Base-by-base conservation (phyloP, 2,888 invertebrate species). In the Falcaria lacertinaria region DNA sequence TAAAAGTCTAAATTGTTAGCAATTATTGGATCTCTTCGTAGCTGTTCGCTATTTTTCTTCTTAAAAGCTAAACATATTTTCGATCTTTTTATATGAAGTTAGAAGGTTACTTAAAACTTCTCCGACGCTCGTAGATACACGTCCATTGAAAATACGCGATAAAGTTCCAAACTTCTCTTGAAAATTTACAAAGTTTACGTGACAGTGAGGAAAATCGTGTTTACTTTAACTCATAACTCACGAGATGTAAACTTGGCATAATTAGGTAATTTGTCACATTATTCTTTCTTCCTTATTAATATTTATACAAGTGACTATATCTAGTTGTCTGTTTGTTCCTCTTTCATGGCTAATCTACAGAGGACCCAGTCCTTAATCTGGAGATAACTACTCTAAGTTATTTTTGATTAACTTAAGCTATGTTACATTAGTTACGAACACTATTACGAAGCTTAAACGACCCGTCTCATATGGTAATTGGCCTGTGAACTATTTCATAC, bases 81-180 rank as follows among this genome's bases (percentile, higher is more conserved):
- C 52, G 48, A 44, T 55, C 52, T 45, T 61, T 61, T 60, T 58
- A 54, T 47, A 46, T 39, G 11, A 57, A 72, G 55, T 73, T 68
- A 45, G 54, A 52, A 54, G 49, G 55, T 60, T 64, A 57, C 61
- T 65, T 52, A 56, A 50, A 61, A 69, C 36, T 36, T 36, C 19
- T 4, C 61, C 50, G 64, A 57, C 49, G 25, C 45, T 47, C 39
- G 19, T n/a, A 13, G 45, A 46, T 49, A 43, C 51, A 48, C 22
- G 22, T 58, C 53, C 56, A 54, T 64, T 54, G 55, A 50, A 63
- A 67, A 61, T 65, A 52, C 50, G 44, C 22, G 42, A 42, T 54
- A 58, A 47, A 59, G 57, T 37, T 4, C 22, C 43, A 53, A 19
- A 49, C 45, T 48, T 50, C 43, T 41, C 45, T 44, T 19, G 33